These are phyloP conservation scores for Falco cherrug DNA, from an alignment of 2,797 vertebrate species.

Conservation along the genomic window DNA sequence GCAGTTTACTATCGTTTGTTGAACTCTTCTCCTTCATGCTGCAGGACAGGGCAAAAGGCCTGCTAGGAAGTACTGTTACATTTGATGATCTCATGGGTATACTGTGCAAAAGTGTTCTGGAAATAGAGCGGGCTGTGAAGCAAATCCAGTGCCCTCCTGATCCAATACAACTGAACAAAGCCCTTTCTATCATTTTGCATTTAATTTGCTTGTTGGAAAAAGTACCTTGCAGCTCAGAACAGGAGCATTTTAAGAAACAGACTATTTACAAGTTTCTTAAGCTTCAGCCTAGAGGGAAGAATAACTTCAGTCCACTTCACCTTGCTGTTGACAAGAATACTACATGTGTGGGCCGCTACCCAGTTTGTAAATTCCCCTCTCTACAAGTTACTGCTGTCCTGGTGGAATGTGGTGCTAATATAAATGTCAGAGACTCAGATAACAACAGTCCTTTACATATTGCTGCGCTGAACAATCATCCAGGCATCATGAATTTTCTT, in stretches of 20 bases:
- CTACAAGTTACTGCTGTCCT: slow-evolving; percentile 91
- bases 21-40: slow-evolving; percentile 98
- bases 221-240: slow-evolving; percentile 88
- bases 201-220: slow-evolving; percentile 95
- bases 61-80: slow-evolving; percentile 90
- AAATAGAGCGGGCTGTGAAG: neutral
- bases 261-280: slow-evolving; percentile 95
- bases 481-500: slow-evolving; percentile 95
- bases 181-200: slow-evolving; percentile 95
- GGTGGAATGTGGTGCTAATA: slow-evolving; percentile 92
- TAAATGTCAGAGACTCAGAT: slow-evolving; percentile 90
- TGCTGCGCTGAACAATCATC: slow-evolving; percentile 93
- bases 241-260: slow-evolving; percentile 96
- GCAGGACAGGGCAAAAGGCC: slow-evolving; percentile 93
- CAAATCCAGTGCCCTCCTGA: neutral
- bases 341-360: slow-evolving; percentile 94
- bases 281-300: slow-evolving; percentile 91
- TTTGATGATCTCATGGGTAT: slow-evolving; percentile 72
- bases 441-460: slow-evolving; percentile 93
- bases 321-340: slow-evolving; percentile 95
- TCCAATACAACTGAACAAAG: neutral
- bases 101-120: neutral
- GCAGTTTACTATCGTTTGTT: slow-evolving; percentile 92
- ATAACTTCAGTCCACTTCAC: slow-evolving; percentile 93
- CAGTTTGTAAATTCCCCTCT: slow-evolving; percentile 95